Conservation (phyloP, 2,888 invertebrate species). For the Spisula solida region DNA sequence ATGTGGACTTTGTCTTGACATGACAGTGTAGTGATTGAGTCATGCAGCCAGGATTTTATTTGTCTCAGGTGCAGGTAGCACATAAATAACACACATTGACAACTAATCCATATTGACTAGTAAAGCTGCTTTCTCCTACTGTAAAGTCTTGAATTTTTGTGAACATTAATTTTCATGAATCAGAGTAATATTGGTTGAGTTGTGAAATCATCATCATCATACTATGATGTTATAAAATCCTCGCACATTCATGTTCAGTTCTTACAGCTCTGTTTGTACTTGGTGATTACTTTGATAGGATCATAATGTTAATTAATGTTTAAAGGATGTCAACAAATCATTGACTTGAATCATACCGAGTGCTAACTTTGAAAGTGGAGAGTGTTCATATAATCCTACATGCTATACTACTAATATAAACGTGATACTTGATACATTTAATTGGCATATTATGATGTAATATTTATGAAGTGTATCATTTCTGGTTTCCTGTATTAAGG, state of each 20-base stretch:
- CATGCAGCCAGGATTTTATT: neutral
- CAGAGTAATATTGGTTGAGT: no score
- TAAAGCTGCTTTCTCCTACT: neutral
- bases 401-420: neutral
- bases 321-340: neutral
- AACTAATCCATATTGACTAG: constrained; percentile 11
- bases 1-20: neutral
- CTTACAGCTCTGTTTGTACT: no score
- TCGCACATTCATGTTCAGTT: no score
- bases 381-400: neutral
- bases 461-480: neutral
- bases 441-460: constrained; percentile 3
- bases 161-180: no score
- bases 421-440: neutral
- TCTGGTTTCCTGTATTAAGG: neutral
- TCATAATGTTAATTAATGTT: neutral
- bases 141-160: no score
- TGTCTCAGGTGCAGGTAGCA: constrained; percentile 1
- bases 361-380: neutral
- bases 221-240: no score
- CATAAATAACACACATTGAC: constrained; percentile 16
- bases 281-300: no score
- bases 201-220: no score
- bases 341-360: neutral
- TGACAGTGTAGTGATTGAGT: neutral